Conservation (phyloP, 35 echinoderm and acorn worm species). For the Apostichopus japonicus region DNA sequence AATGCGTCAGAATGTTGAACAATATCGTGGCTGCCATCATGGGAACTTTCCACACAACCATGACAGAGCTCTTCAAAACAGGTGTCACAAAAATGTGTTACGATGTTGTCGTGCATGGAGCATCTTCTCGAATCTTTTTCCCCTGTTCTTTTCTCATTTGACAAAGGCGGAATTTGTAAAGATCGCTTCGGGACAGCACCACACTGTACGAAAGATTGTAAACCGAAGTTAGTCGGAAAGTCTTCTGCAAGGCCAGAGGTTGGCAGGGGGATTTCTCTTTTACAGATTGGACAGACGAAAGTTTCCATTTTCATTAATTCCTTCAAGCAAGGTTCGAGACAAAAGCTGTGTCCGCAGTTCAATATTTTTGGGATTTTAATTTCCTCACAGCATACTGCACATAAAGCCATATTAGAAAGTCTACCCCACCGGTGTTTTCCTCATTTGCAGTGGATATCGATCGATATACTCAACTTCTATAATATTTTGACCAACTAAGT, state of each 20-base stretch:
- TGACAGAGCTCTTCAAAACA: not conserved
- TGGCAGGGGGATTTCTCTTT: not conserved
- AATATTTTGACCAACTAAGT: too few species aligned
- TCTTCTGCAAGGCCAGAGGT: not conserved
- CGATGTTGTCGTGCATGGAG: not conserved
- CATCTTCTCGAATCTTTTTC: not conserved
- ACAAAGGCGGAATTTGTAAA: too few species aligned
- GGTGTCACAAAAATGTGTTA: not conserved
- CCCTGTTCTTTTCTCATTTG: not conserved
- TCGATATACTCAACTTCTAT: too few species aligned
- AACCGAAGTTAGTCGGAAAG: slow-evolving; percentile 17
- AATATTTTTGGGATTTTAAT: not conserved
- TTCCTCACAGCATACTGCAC: not conserved
- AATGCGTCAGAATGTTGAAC: not conserved
- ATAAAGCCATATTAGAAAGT: not conserved
- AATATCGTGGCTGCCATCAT: not conserved
- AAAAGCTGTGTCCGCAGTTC: slow-evolving; percentile 25
- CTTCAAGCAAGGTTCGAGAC: slow-evolving; percentile 7
- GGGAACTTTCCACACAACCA: not conserved
- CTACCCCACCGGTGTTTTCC: too few species aligned
- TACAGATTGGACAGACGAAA: not conserved
- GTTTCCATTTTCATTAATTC: not conserved
- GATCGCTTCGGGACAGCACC: not conserved
- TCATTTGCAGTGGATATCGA: too few species aligned
- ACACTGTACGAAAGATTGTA: slow-evolving; percentile 4